These are phyloP conservation scores for Thryonomys swinderianus DNA, from an alignment of 2,113 vertebrate species.

Conservation along the genomic window DNA sequence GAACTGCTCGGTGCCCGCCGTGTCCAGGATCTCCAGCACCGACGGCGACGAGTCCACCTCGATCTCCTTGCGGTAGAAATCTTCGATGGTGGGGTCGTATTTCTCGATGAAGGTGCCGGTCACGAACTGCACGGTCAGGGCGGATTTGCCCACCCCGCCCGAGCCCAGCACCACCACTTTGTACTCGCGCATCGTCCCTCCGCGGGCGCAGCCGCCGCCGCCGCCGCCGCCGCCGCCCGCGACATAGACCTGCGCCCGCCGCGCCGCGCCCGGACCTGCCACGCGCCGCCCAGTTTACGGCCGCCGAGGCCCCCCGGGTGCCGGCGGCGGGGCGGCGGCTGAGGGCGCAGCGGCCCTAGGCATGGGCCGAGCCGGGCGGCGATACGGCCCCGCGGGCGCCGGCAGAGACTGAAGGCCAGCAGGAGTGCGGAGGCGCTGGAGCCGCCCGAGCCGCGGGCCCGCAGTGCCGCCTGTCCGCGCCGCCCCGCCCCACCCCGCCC, in stretches of 20 bases:
- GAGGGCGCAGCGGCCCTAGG: slow-evolving; percentile 8
- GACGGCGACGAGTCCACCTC: slow-evolving; percentile 98
- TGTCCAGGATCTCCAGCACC: slow-evolving; percentile 97
- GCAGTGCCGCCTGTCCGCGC: slow-evolving; percentile 38
- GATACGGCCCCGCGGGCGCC: slow-evolving; percentile 8
- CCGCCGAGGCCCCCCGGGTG: slow-evolving; percentile 55
- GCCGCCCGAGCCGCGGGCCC: slow-evolving; percentile 49
- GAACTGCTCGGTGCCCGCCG: slow-evolving; percentile 97
- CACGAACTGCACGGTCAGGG: slow-evolving; percentile 97
- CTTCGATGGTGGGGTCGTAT: slow-evolving; percentile 98
- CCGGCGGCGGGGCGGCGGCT: slow-evolving; percentile 68
- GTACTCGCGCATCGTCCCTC: slow-evolving; percentile 95
- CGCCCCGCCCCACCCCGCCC: slow-evolving; percentile 36
- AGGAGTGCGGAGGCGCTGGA: neutral
- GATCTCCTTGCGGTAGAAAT: slow-evolving; percentile 98
- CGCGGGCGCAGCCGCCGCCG: slow-evolving; percentile 76
- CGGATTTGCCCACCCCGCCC: slow-evolving; percentile 97
- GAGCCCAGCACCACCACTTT: slow-evolving; percentile 98
- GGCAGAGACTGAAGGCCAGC: neutral
- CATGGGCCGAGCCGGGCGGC: slow-evolving; percentile 47
- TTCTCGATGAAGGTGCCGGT: slow-evolving; percentile 98
- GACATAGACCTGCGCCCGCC: slow-evolving; percentile 79
- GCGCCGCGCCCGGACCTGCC: slow-evolving; percentile 60
- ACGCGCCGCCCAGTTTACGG: slow-evolving; percentile 61
- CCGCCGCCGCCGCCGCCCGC: slow-evolving; percentile 69